A percentile compares a stretch with the other conserved stretches of the same genome.
These are phyloP conservation scores for Bibio marci DNA, from an alignment of 2,888 invertebrate species.

Conservation along the genomic window DNA sequence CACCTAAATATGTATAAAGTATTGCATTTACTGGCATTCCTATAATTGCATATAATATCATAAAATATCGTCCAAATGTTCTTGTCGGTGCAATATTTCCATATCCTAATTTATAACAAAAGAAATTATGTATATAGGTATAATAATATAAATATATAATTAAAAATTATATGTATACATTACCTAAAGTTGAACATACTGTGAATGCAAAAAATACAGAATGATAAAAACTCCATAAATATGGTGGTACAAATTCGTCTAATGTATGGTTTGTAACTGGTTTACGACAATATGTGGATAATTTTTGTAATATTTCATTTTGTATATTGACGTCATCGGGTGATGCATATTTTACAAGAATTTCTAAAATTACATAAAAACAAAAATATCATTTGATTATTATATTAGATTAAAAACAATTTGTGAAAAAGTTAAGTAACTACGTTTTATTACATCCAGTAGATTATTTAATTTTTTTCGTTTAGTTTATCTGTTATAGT, in stretches of 20 bases:
- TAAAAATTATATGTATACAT: background rate
- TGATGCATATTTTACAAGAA: conserved; percentile 19
- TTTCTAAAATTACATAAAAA: conserved; percentile 21
- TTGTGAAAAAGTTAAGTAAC: too few species aligned
- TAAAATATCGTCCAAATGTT: conserved; percentile 58
- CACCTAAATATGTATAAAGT: conserved; percentile 61
- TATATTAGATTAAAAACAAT: too few species aligned
- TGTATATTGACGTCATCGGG: conserved; percentile 20
- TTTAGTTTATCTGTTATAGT: too few species aligned
- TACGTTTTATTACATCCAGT: too few species aligned
- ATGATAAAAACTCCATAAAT: conserved; percentile 79
- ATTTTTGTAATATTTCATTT: conserved; percentile 28
- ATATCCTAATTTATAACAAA: conserved; percentile 46
- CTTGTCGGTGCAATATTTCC: conserved; percentile 80
- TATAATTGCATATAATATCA: conserved; percentile 74
- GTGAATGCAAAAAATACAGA: conserved; percentile 84
- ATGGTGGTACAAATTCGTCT: conserved; percentile 39
- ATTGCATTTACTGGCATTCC: conserved; percentile 41
- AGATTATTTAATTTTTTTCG: too few species aligned
- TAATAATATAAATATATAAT: too few species aligned
- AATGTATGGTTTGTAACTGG: conserved; percentile 48
- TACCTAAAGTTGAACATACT: conserved; percentile 54
- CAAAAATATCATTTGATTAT: too few species aligned
- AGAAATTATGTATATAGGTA: background rate
- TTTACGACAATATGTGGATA: conserved; percentile 58